A percentile compares a stretch with the other conserved stretches of the same genome.
These are phyloP conservation scores for Nestor notabilis DNA, from an alignment of 2,113 vertebrate genomes.

Conservation along the genomic window DNA sequence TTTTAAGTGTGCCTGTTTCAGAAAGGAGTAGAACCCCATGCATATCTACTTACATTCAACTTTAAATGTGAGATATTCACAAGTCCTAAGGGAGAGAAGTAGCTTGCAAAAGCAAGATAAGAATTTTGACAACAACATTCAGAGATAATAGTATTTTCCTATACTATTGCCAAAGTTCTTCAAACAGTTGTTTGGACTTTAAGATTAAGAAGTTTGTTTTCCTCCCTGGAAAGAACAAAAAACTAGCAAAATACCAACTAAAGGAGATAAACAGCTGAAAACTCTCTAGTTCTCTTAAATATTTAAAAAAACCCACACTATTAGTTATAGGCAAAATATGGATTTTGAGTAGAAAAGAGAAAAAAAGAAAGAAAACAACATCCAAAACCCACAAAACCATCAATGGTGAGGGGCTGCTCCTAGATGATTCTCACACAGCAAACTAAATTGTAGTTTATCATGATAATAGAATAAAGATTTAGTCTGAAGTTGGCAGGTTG, in stretches of 20 bases:
- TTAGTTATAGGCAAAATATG: background rate
- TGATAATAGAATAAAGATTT: background rate
- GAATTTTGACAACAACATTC: background rate
- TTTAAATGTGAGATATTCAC: background rate
- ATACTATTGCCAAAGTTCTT: background rate
- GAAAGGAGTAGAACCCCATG: background rate
- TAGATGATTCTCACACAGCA: background rate
- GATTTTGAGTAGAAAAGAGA: background rate
- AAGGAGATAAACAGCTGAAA: background rate
- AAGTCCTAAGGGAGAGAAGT: background rate
- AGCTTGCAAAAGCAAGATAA: background rate
- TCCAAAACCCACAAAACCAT: background rate
- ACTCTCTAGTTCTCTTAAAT: background rate
- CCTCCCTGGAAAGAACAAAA: background rate
- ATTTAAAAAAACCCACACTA: background rate
- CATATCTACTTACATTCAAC: background rate
- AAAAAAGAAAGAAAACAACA: background rate
- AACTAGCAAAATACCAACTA: background rate
- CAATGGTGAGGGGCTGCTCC: accelerated
- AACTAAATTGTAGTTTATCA: background rate
- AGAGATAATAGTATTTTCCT: background rate
- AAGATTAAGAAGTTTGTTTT: background rate
- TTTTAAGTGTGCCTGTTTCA: background rate
- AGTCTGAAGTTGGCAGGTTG: background rate
- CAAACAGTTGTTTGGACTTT: background rate